Evolutionary conservation across 2,113 vertebrate genomes (phyloP).

Genomic region (Ranitomeya imitator): DNA sequence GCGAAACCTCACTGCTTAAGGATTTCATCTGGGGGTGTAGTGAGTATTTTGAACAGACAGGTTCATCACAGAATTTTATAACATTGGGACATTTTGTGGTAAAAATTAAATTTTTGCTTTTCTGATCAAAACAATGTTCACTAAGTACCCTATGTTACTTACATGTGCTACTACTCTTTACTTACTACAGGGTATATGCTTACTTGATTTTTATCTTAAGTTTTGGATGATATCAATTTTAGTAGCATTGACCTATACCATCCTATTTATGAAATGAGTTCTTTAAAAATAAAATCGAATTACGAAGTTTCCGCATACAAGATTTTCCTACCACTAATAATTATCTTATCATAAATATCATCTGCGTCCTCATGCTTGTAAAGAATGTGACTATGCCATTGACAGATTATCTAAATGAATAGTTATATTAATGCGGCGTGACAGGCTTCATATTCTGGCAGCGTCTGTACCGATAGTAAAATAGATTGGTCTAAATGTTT

Average conservation of each 20-base stretch:
- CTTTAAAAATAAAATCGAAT: background rate
- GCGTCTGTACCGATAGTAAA: background rate
- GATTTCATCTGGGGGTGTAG: no score
- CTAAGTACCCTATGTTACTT: no score
- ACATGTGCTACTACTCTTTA: no score
- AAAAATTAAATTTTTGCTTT: no score
- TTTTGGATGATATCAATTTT: background rate
- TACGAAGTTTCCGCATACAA: background rate
- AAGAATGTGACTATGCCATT: background rate
- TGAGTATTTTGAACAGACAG: no score
- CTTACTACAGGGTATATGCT: no score
- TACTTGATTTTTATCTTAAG: no score
- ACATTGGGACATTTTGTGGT: no score
- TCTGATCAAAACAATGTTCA: no score
- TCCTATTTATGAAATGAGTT: background rate
- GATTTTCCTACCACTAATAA: background rate
- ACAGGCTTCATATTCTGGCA: background rate
- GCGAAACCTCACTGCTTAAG: no score
- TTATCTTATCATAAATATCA: background rate
- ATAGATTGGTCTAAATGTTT: background rate
- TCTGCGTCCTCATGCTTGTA: background rate
- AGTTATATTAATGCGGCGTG: conserved; percentile 9
- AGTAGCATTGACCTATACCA: background rate
- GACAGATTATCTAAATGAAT: background rate
- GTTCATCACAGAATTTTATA: no score